Evolutionary conservation across 2,113 vertebrate genomes (phyloP), one percentile per base, ranked within the genome.

Genomic region (Stigmatopora argus): DNA sequence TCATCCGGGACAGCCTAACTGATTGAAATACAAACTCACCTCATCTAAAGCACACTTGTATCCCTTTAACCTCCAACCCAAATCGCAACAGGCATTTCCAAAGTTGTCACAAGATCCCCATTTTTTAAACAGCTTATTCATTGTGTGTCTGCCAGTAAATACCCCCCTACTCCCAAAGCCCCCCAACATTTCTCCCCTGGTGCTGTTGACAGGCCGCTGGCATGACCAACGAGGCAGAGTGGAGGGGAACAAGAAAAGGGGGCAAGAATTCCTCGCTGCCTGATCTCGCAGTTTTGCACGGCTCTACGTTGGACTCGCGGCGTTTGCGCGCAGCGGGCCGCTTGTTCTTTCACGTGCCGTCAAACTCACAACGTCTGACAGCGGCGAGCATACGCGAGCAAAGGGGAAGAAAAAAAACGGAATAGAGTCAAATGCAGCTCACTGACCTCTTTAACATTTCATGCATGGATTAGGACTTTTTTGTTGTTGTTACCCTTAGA

Each of bases 21-120:
- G 44, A 53, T 45, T 65, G 51, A 10, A 63, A 66, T 4, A 47
- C 31, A 48, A 47, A 38, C 23, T 23, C 10, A n/a, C 14, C 59
- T 52, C 14, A 38, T 41, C 55, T 26, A 38, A 44, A 55, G 65
- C 45, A 58, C 70, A 23, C 14, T 46, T 17, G 38, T 45, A 15
- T 45, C 70, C 61, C 66, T 44, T 70, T 68, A 34, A 66, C 61
- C 72, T 60, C 46, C 66, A 71, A 53, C 68, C 62, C 52, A 73
- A 66, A 38, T 74, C 78, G 78, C 68, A 65, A 85, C 63, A 64
- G 66, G 31, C 61, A 52, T 53, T 72, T 64, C 63, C 61, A 70
- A 61, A 66, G 69, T 65, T 17, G 87, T 90, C 90, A 90, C 85
- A 88, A 90, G 89, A 89, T 87, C 86, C 82, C 81, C 78, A 87